These are phyloP conservation scores for Myotis pilosus DNA, from an alignment of 2,797 vertebrate species.

Conservation along the genomic window DNA sequence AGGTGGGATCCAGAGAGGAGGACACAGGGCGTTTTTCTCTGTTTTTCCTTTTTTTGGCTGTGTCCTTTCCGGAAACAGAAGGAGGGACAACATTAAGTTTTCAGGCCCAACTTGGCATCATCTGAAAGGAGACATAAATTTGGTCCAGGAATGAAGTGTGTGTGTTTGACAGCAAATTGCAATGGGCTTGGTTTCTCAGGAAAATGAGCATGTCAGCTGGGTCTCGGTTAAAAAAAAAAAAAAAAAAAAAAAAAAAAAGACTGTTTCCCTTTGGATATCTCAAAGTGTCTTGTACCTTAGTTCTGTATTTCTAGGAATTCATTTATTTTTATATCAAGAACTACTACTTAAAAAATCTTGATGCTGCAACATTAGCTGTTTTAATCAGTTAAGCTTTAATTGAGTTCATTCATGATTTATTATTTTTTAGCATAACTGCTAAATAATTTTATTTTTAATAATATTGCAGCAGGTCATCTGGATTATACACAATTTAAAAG, in stretches of 20 bases:
- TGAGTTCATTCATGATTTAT: neutral
- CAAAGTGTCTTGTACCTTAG: neutral
- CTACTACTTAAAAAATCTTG: neutral
- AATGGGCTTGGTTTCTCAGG: neutral
- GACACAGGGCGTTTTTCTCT: neutral
- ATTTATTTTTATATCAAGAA: neutral
- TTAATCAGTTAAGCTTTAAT: neutral
- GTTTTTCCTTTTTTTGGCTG: neutral
- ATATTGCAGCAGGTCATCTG: neutral
- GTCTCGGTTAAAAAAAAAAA: neutral
- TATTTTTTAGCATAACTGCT: neutral
- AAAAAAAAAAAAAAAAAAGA: too few relatives aligned
- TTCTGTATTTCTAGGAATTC: neutral
- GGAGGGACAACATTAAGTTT: neutral
- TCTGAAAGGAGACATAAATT: neutral
- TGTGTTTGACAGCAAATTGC: neutral
- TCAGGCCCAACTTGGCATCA: neutral
- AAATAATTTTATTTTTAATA: neutral
- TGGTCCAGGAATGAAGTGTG: neutral
- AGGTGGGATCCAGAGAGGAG: neutral
- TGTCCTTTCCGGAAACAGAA: neutral
- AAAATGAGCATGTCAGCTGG: neutral
- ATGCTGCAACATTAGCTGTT: neutral
- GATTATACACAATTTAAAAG: neutral
- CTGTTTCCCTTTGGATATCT: neutral